A percentile compares a stretch with the other conserved stretches of the same genome.
Conservation (phyloP, 2,888 invertebrate genomes). For the Unio pictorum region DNA sequence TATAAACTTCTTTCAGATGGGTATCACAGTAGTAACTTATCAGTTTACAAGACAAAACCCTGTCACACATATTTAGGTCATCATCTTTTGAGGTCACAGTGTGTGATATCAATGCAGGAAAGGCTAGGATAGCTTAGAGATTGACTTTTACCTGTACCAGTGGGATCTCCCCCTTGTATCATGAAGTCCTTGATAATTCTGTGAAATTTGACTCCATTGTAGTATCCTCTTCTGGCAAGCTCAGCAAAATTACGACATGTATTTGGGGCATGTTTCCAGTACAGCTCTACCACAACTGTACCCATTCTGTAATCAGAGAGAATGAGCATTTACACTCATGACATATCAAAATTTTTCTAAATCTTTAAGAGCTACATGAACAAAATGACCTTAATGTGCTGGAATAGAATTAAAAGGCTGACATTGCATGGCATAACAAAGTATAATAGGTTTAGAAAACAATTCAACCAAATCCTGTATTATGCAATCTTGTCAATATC, state of each 20-base stretch:
- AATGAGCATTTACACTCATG: no score
- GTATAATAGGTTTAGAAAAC: no score
- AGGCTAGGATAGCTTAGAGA: not conserved
- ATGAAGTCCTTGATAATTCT: slow-evolving; percentile 86
- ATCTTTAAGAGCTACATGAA: not conserved
- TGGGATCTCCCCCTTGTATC: slow-evolving; percentile 90
- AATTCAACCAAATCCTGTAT: no score
- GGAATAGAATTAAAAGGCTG: no score
- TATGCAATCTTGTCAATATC: no score
- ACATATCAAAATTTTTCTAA: not conserved
- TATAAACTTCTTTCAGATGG: no score
- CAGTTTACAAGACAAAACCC: not conserved
- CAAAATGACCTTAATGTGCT: no score
- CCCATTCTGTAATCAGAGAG: slow-evolving; percentile 80
- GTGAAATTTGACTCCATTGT: slow-evolving; percentile 96
- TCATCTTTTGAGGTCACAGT: not conserved
- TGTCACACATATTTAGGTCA: not conserved
- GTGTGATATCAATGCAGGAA: not conserved
- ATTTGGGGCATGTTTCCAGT: slow-evolving; percentile 98
- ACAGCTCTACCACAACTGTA: slow-evolving; percentile 89
- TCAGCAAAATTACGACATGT: slow-evolving; percentile 99
- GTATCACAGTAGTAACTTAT: slow-evolving; percentile 28
- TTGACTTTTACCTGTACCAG: slow-evolving; percentile 81
- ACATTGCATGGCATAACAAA: no score
- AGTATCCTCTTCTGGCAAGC: slow-evolving; percentile 91